These are phyloP conservation scores for Petrocephalus microphthalmus DNA, from an alignment of 2,113 vertebrate genomes.

Conservation along the genomic window DNA sequence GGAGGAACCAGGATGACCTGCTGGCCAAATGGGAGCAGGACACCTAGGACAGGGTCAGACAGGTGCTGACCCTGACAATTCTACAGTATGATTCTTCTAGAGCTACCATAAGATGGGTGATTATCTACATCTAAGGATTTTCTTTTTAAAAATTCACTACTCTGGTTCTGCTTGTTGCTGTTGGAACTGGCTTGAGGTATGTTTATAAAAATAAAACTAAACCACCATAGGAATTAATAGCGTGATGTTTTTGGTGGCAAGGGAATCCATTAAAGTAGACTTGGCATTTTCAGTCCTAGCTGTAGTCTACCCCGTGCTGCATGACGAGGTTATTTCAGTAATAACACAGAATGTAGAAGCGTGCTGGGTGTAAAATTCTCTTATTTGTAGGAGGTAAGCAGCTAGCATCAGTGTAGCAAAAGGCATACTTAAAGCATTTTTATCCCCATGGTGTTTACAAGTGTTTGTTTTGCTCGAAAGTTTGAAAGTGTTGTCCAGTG, in stretches of 20 bases:
- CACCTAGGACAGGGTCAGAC: no score
- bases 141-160: background rate
- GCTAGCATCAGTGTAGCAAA: background rate
- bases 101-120: background rate
- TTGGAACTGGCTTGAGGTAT: background rate
- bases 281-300: constrained; percentile 1
- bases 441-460: background rate
- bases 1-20: no score
- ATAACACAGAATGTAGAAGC: background rate
- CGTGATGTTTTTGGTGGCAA: constrained; percentile 1
- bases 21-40: no score
- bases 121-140: background rate
- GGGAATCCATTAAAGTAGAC: constrained; percentile 1
- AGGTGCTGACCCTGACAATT: no score
- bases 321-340: background rate
- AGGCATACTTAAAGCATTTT: background rate
- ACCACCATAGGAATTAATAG: background rate
- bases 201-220: background rate
- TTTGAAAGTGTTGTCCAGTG: background rate
- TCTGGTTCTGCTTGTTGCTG: background rate
- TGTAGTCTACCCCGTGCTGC: background rate
- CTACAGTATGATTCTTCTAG: background rate
- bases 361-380: background rate
- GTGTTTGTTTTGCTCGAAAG: background rate
- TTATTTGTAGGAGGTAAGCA: background rate